phyloP scores from a whole-genome alignment of 2,113 vertebrate genomes.

The Mustela lutreola region DNA sequence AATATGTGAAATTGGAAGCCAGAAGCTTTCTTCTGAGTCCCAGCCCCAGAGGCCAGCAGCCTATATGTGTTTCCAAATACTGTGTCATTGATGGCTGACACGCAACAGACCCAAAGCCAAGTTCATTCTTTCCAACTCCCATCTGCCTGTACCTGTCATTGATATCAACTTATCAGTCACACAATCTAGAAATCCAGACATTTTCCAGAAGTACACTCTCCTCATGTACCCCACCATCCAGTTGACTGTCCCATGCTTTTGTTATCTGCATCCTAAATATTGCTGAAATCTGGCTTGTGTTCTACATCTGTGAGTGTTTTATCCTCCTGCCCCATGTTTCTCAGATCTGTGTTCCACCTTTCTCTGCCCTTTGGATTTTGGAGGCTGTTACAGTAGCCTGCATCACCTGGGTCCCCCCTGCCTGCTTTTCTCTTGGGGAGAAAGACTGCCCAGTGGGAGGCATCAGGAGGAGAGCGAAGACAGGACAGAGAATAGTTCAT shows the following conservation, averaged over 20 bases:
- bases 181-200: not conserved
- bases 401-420: not conserved
- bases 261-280: not conserved
- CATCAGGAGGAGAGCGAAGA: not conserved
- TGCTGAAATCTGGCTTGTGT: not conserved
- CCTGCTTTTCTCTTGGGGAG: not conserved
- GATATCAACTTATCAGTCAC: not conserved
- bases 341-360: not conserved
- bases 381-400: not conserved
- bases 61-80: not conserved
- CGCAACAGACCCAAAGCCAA: not conserved
- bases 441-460: fast-evolving
- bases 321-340: not conserved
- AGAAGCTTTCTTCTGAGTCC: not conserved
- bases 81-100: not conserved
- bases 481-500: not conserved
- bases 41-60: not conserved
- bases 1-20: not conserved
- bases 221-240: not conserved
- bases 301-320: not conserved
- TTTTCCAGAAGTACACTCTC: not conserved
- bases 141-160: not conserved
- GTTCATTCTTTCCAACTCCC: not conserved
- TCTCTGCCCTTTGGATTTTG: not conserved
- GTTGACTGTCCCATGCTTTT: not conserved